Conservation (phyloP, 2,888 invertebrate genomes). For the Sinohyriopsis cumingii region DNA sequence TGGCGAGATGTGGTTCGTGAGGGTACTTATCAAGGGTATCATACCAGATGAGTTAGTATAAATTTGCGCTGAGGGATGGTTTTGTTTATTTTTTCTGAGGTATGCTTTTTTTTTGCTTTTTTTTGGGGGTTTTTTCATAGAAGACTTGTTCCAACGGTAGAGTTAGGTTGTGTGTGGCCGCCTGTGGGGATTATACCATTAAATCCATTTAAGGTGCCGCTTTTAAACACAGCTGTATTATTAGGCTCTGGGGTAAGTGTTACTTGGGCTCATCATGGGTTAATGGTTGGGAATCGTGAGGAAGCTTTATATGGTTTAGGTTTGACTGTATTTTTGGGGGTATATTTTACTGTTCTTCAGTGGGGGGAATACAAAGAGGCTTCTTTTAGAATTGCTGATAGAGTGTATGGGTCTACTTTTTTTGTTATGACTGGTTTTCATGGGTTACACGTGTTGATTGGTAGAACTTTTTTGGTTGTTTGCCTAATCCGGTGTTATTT, state of each 20-base stretch:
- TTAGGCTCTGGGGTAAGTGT: conserved; percentile 81
- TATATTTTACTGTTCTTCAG: conserved; percentile 81
- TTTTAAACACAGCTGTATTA: conserved; percentile 83
- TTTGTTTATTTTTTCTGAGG: conserved; percentile 82
- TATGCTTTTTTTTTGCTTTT: conserved; percentile 78
- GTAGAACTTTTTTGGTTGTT: conserved; percentile 75
- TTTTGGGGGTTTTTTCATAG: conserved; percentile 78
- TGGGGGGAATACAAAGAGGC: conserved; percentile 81
- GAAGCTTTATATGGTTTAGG: conserved; percentile 74
- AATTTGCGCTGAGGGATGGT: conserved; percentile 82
- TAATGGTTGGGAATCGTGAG: conserved; percentile 74
- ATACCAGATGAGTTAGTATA: conserved; percentile 77
- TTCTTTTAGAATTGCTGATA: conserved; percentile 77
- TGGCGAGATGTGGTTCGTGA: conserved; percentile 76
- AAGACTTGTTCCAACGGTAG: conserved; percentile 74
- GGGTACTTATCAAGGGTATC: conserved; percentile 80
- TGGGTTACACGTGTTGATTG: conserved; percentile 82
- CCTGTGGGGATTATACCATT: conserved; percentile 78
- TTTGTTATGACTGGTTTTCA: conserved; percentile 85
- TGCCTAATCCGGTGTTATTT: conserved; percentile 75
- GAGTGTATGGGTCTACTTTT: conserved; percentile 81
- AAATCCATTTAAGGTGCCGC: conserved; percentile 81
- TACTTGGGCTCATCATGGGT: conserved; percentile 78
- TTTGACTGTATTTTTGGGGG: conserved; percentile 77
- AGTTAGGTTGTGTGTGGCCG: conserved; percentile 77